These are phyloP conservation scores for Ips typographus DNA, from an alignment of 1,140 invertebrate genomes.

Conservation along the genomic window DNA sequence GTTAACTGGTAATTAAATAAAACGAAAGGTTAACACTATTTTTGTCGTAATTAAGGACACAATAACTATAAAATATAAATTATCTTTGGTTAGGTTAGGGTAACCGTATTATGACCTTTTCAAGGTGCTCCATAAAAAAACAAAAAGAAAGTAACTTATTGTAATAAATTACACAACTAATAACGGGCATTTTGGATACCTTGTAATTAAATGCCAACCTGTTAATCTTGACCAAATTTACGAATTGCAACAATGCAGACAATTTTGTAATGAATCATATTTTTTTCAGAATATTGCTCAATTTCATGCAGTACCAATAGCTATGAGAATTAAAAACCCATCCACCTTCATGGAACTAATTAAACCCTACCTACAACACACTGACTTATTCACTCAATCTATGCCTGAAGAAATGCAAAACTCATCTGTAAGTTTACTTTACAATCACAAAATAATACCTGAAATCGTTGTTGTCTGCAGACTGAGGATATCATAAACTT, in stretches of 20 bases:
- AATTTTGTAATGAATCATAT: neutral
- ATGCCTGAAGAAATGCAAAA: neutral
- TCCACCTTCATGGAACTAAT: neutral
- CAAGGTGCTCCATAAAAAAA: too few species aligned
- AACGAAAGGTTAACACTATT: too few species aligned
- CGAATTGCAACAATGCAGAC: neutral
- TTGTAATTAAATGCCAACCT: too few species aligned
- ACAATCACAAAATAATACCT: neutral
- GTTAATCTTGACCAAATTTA: neutral
- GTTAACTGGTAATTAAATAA: too few species aligned
- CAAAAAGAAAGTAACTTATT: too few species aligned
- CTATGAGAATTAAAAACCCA: constrained; percentile 14
- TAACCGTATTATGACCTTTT: too few species aligned
- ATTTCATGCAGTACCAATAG: constrained; percentile 8
- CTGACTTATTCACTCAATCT: neutral
- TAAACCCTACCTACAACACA: neutral
- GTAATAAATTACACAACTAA: too few species aligned
- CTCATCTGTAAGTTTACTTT: neutral
- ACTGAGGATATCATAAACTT: neutral
- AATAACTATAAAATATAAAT: too few species aligned
- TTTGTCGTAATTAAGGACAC: too few species aligned
- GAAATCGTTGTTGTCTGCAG: neutral
- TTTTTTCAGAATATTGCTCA: constrained; percentile 9
- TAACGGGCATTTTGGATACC: too few species aligned
- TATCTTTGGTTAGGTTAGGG: too few species aligned